Percentiles rank a stretch among this genome's conserved stretches.
phyloP scores from a whole-genome alignment of 2,797 vertebrate species.

The Clarias platycephalus region DNA sequence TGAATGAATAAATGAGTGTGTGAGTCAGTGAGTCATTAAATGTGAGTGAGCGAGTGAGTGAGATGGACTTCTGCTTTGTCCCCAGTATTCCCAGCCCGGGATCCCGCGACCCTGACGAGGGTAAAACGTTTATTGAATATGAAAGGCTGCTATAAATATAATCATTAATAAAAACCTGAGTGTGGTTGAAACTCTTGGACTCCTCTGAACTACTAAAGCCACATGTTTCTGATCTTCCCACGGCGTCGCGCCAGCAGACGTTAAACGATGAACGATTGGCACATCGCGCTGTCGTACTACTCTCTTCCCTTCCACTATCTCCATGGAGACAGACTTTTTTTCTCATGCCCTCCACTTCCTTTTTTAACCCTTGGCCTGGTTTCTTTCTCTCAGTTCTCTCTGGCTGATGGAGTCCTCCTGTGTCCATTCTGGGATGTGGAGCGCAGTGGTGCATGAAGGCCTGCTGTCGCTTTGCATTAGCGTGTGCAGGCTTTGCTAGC shows the following conservation, averaged over 20 bases:
- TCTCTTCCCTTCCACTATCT: slow-evolving; percentile 1
- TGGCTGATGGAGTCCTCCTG: slow-evolving; percentile 54
- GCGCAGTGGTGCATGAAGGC: slow-evolving; percentile 68
- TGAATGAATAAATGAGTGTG: background rate
- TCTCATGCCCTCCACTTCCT: slow-evolving; percentile 40
- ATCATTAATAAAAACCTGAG: background rate
- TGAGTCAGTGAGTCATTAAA: background rate
- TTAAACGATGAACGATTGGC: background rate
- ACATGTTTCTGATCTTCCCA: background rate
- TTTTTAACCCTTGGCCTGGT: slow-evolving; percentile 32
- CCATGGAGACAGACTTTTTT: slow-evolving; percentile 24
- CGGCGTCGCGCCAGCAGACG: background rate
- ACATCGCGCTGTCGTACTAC: background rate
- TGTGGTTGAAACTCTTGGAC: background rate
- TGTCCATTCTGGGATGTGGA: slow-evolving; percentile 48
- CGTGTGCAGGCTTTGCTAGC: slow-evolving; percentile 55
- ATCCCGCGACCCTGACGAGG: background rate
- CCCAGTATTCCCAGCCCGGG: background rate
- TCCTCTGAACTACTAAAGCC: background rate
- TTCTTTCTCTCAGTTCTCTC: background rate
- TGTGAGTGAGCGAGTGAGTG: background rate
- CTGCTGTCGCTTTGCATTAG: slow-evolving; percentile 74
- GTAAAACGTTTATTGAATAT: too few relatives aligned
- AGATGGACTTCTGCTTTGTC: background rate
- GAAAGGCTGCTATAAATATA: background rate